Evolutionary conservation across 64 coral and sea anemone species (phyloP).

Genomic region (Montipora sp.): DNA sequence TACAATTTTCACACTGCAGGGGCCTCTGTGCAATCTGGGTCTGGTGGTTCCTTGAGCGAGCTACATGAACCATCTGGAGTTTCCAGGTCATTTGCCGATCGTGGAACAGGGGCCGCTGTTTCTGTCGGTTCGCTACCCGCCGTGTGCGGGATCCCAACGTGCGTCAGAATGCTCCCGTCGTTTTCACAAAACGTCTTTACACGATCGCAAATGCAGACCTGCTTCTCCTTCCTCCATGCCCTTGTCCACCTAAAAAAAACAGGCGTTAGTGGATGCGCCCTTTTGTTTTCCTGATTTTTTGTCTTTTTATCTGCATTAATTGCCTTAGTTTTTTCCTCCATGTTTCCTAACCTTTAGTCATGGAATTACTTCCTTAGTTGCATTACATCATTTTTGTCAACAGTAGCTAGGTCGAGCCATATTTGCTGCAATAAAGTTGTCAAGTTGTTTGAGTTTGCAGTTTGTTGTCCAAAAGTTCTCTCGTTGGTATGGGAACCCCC

Average conservation of each 20-base stretch:
- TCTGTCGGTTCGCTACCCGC: neutral
- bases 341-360: too few species aligned
- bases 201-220: neutral
- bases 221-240: neutral
- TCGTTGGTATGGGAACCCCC: too few species aligned
- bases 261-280: neutral
- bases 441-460: neutral
- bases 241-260: neutral
- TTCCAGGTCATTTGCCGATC: constrained; percentile 6
- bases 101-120: constrained; percentile 23
- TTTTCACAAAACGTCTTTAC: neutral
- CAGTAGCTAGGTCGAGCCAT: too few species aligned
- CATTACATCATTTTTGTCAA: too few species aligned
- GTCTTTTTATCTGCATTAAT: neutral
- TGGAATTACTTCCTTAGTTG: neutral
- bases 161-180: neutral
- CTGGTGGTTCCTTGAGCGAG: neutral
- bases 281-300: neutral
- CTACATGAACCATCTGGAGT: constrained; percentile 6
- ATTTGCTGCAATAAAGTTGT: too few species aligned
- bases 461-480: neutral
- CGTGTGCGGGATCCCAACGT: constrained; percentile 28
- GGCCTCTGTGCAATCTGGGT: constrained; percentile 5
- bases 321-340: neutral
- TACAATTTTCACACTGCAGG: constrained; percentile 60